Evolutionary conservation across 2,113 vertebrate species (phyloP).

Genomic region (Rattus rattus): DNA sequence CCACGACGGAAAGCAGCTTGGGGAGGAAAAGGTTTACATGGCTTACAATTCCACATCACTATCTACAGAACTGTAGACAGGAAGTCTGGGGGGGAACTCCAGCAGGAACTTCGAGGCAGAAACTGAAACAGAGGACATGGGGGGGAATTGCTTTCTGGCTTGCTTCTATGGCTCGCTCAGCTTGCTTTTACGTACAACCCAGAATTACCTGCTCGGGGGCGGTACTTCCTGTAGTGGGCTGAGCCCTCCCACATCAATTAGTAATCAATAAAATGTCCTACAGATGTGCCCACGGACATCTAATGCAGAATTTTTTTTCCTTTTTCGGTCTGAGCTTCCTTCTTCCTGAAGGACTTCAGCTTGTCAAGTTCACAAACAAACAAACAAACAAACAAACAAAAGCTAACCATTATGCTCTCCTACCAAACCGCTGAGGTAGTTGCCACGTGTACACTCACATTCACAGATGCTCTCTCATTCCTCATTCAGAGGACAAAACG

Average conservation of each 20-base stretch:
- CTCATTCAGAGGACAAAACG: neutral
- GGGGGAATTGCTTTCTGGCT: neutral
- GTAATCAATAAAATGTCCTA: neutral
- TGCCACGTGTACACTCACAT: too few relatives aligned
- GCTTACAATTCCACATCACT: neutral
- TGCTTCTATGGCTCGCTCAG: neutral
- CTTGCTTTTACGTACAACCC: neutral
- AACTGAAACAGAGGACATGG: neutral
- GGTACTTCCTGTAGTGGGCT: neutral
- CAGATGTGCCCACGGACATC: neutral
- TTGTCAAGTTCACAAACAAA: neutral
- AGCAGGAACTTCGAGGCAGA: neutral
- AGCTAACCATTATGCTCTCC: neutral
- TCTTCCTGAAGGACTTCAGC: neutral
- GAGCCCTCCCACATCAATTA: neutral
- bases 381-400: too few relatives aligned
- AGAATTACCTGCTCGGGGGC: too few relatives aligned
- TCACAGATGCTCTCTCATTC: neutral
- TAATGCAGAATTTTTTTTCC: neutral
- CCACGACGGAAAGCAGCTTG: neutral
- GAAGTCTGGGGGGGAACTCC: neutral
- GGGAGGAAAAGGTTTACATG: neutral
- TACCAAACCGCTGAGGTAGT: neutral
- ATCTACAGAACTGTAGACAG: too few relatives aligned
- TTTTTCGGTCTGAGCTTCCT: neutral